phyloP scores from a whole-genome alignment of 2,888 invertebrate genomes.

The Euzophera pinguis region DNA sequence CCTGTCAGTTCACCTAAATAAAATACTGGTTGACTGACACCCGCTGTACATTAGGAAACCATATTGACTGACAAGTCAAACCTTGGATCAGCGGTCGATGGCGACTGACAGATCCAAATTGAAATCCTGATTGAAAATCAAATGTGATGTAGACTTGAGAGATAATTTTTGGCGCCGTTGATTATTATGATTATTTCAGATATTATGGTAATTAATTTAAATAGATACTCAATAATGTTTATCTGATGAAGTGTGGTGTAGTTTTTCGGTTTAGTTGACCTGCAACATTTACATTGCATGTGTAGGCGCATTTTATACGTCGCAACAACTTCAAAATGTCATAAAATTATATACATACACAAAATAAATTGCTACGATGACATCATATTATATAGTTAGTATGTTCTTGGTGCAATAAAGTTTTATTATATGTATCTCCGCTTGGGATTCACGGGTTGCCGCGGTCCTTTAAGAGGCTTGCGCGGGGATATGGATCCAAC shows the following conservation, averaged over 20 bases:
- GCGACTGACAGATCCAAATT: constrained; percentile 6
- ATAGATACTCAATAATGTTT: background rate
- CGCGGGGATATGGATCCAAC: too few species aligned
- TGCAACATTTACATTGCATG: too few species aligned
- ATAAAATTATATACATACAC: too few species aligned
- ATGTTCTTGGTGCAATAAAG: too few species aligned
- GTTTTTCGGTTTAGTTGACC: too few species aligned
- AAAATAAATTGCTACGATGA: too few species aligned
- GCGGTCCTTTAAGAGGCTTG: too few species aligned
- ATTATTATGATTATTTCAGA: constrained; percentile 1
- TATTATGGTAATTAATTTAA: background rate
- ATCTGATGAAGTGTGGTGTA: background rate
- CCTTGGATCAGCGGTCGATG: constrained; percentile 5
- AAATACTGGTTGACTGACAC: constrained; percentile 4
- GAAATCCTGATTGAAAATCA: constrained; percentile 2
- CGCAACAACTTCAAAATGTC: too few species aligned
- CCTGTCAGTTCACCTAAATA: constrained; percentile 1
- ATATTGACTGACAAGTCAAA: constrained; percentile 6
- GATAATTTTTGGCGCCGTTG: constrained; percentile 1
- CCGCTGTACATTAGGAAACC: constrained; percentile 1
- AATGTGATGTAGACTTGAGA: background rate
- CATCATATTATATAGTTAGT: too few species aligned
- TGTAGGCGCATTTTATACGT: too few species aligned
- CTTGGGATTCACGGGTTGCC: too few species aligned
- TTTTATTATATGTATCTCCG: too few species aligned